Evolutionary conservation across 1,140 invertebrate genomes (phyloP), one percentile per base, ranked within the genome.

Genomic region (Portunus trituberculatus): DNA sequence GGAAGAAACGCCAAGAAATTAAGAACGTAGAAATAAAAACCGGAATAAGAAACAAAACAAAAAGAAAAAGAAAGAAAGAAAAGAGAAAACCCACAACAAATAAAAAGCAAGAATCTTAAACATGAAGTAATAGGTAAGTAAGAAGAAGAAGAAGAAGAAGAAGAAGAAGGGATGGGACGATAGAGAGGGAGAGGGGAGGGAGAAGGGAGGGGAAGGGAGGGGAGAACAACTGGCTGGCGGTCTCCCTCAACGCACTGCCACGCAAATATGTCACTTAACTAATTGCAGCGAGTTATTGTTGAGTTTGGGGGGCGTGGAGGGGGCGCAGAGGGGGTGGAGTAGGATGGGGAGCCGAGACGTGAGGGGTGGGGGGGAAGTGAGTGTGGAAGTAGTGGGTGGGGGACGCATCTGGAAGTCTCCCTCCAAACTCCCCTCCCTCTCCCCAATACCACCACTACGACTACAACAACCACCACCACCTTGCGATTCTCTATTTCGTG

Each of bases 261-360:
- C 91, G 88, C 94, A 95, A 95, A 95, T 92, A 95, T 95, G 94
- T 95, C 94, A 95, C 94, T 95, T 95, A 92, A 95, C 91, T 95
- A 92, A 95, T 95, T 95, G 94, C 94, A 92, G 82, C 45, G 86
- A 31, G 83, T 92, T 82, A 95, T 95, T 95, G 94, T 95, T 88
- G 91, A 84, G 91, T 93, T 88, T 45, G 31, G 32, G 91, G 91
- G 28, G 10, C n/a, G 84, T 12, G 67, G 67, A 25, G 67, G 67
- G 67, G 67, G 67, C 16, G 59, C 3, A 20, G 59, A 76, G 59
- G 59, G 59, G 59, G 48, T 52, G 59, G 20, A 76, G 59, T 20
- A 25, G 20, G 59, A 20, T 12, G 67, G 52, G 16, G 52, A 10
- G 52, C 12, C 6, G 39, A 39, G 39, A 39, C 39, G 39, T 39